phyloP scores from a whole-genome alignment of 2,888 invertebrate species.

The Masnerella sp. region DNA sequence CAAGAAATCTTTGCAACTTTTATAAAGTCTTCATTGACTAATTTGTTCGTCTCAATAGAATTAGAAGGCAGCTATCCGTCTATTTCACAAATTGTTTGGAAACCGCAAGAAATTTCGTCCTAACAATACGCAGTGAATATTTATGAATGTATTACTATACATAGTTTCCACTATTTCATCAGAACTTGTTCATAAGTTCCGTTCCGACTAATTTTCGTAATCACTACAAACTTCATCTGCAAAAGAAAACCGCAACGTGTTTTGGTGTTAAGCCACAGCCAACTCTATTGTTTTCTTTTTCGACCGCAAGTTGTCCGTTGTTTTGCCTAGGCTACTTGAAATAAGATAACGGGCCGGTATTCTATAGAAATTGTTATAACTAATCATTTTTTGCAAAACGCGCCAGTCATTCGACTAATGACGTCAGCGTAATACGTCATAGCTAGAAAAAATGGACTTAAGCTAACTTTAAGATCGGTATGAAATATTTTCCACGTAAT shows the following conservation, averaged over 20 bases:
- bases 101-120: too few relatives aligned
- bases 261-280: conserved; percentile 24
- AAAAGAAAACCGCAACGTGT: conserved; percentile 44
- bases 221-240: conserved; percentile 34
- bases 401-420: too few relatives aligned
- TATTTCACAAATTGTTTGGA: too few relatives aligned
- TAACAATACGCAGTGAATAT: too few relatives aligned
- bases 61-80: too few relatives aligned
- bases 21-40: too few relatives aligned
- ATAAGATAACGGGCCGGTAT: conserved; percentile 24
- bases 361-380: conserved; percentile 10
- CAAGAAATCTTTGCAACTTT: too few relatives aligned
- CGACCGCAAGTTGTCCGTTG: conserved; percentile 32
- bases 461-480: not conserved
- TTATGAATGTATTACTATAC: too few relatives aligned
- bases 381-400: not conserved
- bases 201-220: conserved; percentile 26
- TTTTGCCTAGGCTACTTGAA: conserved; percentile 4
- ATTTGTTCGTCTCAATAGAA: too few relatives aligned
- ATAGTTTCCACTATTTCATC: conserved; percentile 12
- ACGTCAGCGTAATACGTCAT: not conserved
- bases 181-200: conserved; percentile 19
- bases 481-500: not conserved
- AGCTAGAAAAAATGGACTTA: conserved; percentile 1
- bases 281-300: conserved; percentile 29